Conservation (phyloP, 2,888 invertebrate species). For the Mesoligia furuncula region DNA sequence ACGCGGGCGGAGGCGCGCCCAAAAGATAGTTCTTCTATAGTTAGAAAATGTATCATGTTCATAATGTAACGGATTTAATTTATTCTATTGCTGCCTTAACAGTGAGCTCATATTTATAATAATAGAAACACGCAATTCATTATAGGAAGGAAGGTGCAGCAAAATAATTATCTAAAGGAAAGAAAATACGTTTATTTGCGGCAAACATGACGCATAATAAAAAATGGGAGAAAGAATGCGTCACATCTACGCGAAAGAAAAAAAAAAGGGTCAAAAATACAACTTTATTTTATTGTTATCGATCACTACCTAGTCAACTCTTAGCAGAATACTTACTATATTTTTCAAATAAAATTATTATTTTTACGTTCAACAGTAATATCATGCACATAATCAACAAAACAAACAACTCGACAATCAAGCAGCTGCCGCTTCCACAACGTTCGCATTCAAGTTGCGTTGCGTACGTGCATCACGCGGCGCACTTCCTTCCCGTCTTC, state of each 20-base stretch:
- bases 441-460: constrained; percentile 67
- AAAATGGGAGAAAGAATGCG: too few relatives aligned
- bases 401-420: constrained; percentile 29
- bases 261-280: not conserved
- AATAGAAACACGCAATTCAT: constrained; percentile 10
- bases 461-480: constrained; percentile 79
- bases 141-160: not conserved
- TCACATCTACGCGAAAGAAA: too few relatives aligned
- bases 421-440: constrained; percentile 27
- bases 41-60: not conserved
- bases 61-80: not conserved
- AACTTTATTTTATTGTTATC: not conserved
- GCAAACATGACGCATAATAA: too few relatives aligned
- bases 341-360: not conserved
- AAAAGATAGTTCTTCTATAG: not conserved
- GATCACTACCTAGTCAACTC: not conserved
- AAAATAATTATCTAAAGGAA: not conserved
- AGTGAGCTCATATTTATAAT: constrained; percentile 22
- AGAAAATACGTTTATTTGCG: too few relatives aligned
- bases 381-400: constrained; percentile 21
- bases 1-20: not conserved
- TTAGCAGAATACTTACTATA: not conserved
- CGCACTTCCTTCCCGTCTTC: constrained; percentile 84
- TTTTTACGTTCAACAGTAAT: not conserved
- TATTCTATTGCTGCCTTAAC: not conserved